Percentiles rank a stretch among this genome's conserved stretches.
Conservation (phyloP, 2,888 invertebrate species). For the Prosopocoilus inquinatus region DNA sequence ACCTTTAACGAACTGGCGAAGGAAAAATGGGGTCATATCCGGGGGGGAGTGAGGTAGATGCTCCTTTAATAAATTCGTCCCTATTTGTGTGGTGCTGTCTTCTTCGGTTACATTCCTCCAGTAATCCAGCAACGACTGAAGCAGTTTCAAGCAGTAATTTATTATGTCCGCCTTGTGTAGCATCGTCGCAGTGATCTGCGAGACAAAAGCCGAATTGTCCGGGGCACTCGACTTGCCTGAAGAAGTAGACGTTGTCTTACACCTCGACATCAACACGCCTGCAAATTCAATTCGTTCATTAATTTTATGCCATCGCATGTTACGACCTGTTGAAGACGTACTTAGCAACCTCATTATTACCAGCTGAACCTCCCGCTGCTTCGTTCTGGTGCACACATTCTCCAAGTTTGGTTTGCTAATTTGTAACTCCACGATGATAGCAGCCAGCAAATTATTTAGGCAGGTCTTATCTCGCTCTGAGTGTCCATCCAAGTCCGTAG, state of each 20-base stretch:
- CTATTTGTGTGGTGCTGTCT: slow-evolving; percentile 45
- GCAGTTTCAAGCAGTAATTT: slow-evolving; percentile 68
- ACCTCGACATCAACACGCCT: slow-evolving; percentile 76
- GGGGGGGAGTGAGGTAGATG: slow-evolving; percentile 79
- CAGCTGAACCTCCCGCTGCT: slow-evolving; percentile 81
- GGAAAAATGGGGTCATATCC: slow-evolving; percentile 95
- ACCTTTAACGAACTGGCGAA: slow-evolving; percentile 86
- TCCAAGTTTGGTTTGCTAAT: slow-evolving; percentile 60
- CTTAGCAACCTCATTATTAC: slow-evolving; percentile 86
- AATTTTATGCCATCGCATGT: background rate
- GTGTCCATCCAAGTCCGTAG: slow-evolving; percentile 83
- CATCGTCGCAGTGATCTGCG: slow-evolving; percentile 68
- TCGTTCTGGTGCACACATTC: slow-evolving; percentile 63
- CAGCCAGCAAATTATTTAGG: slow-evolving; percentile 71
- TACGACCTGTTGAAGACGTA: slow-evolving; percentile 48
- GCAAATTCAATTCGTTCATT: slow-evolving; percentile 18
- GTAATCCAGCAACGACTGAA: slow-evolving; percentile 71
- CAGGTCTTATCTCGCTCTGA: slow-evolving; percentile 78
- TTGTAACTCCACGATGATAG: slow-evolving; percentile 70
- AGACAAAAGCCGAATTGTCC: slow-evolving; percentile 61
- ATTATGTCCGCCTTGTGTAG: slow-evolving; percentile 70
- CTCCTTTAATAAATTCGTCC: slow-evolving; percentile 75
- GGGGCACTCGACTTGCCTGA: slow-evolving; percentile 45
- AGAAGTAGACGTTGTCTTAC: slow-evolving; percentile 55
- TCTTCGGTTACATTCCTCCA: slow-evolving; percentile 61